These are phyloP conservation scores for Thysanoteuthis rhombus DNA, from an alignment of 2,888 invertebrate genomes.

Conservation along the genomic window DNA sequence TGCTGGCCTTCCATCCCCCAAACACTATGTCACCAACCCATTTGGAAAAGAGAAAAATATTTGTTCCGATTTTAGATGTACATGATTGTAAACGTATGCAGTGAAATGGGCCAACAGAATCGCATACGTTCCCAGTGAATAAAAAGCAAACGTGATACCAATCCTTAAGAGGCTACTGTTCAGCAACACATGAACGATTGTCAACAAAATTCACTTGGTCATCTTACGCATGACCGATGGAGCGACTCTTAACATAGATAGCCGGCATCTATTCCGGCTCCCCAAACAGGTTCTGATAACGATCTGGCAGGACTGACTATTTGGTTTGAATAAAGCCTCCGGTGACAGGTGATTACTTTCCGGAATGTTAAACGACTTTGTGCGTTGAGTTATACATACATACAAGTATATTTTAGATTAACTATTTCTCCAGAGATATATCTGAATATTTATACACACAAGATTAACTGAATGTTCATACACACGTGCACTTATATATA, in stretches of 20 bases:
- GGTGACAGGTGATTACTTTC: not conserved
- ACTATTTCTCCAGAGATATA: not conserved
- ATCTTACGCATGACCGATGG: not conserved
- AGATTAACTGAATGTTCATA: not conserved
- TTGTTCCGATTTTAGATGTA: no score
- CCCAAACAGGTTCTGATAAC: not conserved
- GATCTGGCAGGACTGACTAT: not conserved
- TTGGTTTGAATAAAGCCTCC: slow-evolving; percentile 12
- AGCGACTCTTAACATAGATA: not conserved
- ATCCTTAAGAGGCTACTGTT: no score
- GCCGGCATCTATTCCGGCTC: not conserved
- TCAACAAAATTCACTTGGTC: slow-evolving; percentile 12
- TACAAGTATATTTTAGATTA: not conserved
- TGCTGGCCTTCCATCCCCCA: not conserved
- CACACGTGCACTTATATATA: not conserved
- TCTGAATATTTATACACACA: not conserved
- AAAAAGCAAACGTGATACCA: no score
- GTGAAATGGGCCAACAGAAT: no score
- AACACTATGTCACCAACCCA: not conserved
- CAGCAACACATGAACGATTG: not conserved
- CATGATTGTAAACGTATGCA: no score
- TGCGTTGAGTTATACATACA: no score
- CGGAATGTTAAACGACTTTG: not conserved
- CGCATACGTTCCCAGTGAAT: no score
- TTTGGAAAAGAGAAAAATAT: not conserved